Evolutionary conservation across 2,113 vertebrate genomes (phyloP), one percentile per base, ranked within the genome.

Genomic region (Tyrannus savana): DNA sequence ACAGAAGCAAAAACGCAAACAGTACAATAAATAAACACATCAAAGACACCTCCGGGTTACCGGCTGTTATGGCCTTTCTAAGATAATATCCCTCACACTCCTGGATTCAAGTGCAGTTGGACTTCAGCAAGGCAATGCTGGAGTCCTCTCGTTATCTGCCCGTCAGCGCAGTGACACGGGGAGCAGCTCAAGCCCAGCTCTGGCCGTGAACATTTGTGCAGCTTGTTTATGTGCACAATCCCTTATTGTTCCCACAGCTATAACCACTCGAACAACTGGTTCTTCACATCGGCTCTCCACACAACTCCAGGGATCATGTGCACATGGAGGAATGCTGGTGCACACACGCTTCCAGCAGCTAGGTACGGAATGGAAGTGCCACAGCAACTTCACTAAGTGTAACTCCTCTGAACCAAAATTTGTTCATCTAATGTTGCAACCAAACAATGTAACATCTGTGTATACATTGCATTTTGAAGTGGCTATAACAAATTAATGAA

Each of bases 211-310:
- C 90, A 53, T 90, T 87, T 72, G 33, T 77, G 84, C 82, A 66
- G 56, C 56, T 73, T 94, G 58, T 80, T 94, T 89, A 81, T 47
- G 75, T 39, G 60, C 90, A 95, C 90, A 96, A 75, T 85, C 79
- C 67, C 80, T 89, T 84, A 88, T 85, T 90, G 92, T 84, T 96
- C 76, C 85, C 80, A 62, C 63, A 56, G 75, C 75, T 63, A 91
- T 18, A 88, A 77, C 35, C 92, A 95, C 83, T 84, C 52, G 92
- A 95, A 89, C 83, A 91, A 96, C 94, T 95, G 90, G 91, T 94
- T 94, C 90, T 95, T 80, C 93, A 35, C 82, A 93, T 1, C 7
- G 8, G 56, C 72, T 88, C 58, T 69, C 42, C 7, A 19, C 21
- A 31, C 60, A 89, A 60, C 71, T 23, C 68, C 83, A 81, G 68